phyloP scores from a whole-genome alignment of 2,797 vertebrate species.

The Eutrigla gurnardus region DNA sequence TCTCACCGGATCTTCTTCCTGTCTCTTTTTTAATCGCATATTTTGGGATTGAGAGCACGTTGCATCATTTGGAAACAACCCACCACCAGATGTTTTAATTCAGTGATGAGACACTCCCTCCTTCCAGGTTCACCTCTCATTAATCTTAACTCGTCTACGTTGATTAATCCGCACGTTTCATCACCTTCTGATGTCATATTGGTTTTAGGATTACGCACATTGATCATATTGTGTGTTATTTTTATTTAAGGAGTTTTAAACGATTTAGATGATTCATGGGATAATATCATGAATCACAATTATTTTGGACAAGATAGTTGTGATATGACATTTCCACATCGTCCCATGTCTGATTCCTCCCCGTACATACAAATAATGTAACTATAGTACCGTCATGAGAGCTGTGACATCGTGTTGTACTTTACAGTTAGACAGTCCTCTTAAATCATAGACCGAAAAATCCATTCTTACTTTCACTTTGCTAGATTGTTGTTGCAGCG shows the following conservation, averaged over 20 bases:
- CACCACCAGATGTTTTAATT: constrained; percentile 53
- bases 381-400: background rate
- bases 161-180: constrained; percentile 43
- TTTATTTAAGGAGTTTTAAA: no score
- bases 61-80: constrained; percentile 43
- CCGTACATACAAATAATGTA: background rate
- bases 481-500: constrained; percentile 13
- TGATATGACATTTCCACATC: no score
- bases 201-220: constrained; percentile 8
- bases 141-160: constrained; percentile 16
- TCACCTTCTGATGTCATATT: constrained; percentile 22
- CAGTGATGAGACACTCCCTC: constrained; percentile 21
- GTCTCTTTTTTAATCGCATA: constrained; percentile 6
- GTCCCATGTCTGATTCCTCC: no score
- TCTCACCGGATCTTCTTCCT: constrained; percentile 1
- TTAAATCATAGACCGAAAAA: constrained; percentile 1
- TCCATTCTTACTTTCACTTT: constrained; percentile 14
- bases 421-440: background rate
- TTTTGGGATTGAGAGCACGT: constrained; percentile 29
- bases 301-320: no score
- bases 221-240: background rate
- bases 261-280: no score
- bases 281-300: no score
- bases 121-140: constrained; percentile 13
- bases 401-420: background rate